phyloP scores from a whole-genome alignment of 2,888 invertebrate species.

The Pristionchus entomophagus region DNA sequence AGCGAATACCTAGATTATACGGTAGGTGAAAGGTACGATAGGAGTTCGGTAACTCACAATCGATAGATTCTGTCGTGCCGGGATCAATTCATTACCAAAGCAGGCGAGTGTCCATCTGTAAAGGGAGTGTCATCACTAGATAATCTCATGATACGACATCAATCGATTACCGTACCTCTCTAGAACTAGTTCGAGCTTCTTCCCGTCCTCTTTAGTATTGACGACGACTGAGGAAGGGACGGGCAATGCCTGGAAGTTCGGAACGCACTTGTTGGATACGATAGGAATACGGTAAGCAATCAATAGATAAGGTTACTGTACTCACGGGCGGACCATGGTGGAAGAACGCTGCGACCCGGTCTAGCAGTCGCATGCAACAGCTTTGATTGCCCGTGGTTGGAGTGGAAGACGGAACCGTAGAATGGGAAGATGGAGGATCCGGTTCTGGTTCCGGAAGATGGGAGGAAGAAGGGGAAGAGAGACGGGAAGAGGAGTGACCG shows the following conservation, averaged over 20 bases:
- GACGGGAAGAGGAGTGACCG: neutral
- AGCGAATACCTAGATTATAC: slow-evolving; percentile 20
- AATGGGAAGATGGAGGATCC: neutral
- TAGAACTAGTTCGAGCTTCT: slow-evolving; percentile 21
- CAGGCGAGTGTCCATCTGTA: slow-evolving; percentile 42
- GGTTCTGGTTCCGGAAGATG: neutral
- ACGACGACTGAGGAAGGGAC: slow-evolving; percentile 6
- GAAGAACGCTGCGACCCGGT: neutral
- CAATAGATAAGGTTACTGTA: neutral
- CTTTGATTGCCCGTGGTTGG: neutral
- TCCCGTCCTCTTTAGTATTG: slow-evolving; percentile 27
- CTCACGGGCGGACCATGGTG: neutral
- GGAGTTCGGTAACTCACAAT: slow-evolving; percentile 8
- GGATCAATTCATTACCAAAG: slow-evolving; percentile 23
- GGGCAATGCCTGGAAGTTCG: slow-evolving; percentile 9
- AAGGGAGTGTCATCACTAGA: no score
- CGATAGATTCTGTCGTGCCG: slow-evolving; percentile 34
- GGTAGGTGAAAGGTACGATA: neutral
- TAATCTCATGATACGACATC: neutral
- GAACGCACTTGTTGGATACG: no score
- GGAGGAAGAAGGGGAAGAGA: neutral
- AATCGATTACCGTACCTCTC: slow-evolving; percentile 37
- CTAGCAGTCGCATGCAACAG: neutral
- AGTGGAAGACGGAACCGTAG: neutral
- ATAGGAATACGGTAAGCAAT: neutral